Evolutionary conservation across 2,888 invertebrate genomes (phyloP).

Genomic region (Pycnomerus fuliginosus): DNA sequence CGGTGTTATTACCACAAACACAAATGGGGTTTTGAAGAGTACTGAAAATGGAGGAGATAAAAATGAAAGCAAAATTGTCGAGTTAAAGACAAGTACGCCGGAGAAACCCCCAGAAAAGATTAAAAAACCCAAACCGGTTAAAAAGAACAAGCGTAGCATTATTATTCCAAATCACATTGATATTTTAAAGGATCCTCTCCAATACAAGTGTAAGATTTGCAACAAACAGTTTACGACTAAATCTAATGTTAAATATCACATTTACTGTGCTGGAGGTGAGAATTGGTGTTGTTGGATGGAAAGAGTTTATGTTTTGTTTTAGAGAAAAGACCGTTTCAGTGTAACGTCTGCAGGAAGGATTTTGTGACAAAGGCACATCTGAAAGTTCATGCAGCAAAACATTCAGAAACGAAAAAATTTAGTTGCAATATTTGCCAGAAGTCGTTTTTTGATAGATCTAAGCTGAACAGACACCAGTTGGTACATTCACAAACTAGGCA

Average conservation of each 20-base stretch:
- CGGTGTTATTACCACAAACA: slow-evolving; percentile 39
- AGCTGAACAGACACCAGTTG: slow-evolving; percentile 70
- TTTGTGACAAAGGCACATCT: slow-evolving; percentile 72
- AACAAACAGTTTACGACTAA: slow-evolving; percentile 67
- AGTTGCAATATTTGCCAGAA: slow-evolving; percentile 66
- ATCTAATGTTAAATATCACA: slow-evolving; percentile 66
- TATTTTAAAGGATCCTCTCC: slow-evolving; percentile 54
- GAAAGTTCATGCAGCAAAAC: slow-evolving; percentile 70
- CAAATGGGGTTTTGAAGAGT: slow-evolving; percentile 3
- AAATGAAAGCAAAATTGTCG: slow-evolving; percentile 4
- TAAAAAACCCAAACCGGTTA: slow-evolving; percentile 13
- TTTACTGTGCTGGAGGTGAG: slow-evolving; percentile 59
- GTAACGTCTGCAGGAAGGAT: slow-evolving; percentile 58
- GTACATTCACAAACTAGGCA: slow-evolving; percentile 59
- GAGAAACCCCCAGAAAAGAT: not conserved
- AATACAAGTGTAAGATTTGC: slow-evolving; percentile 67
- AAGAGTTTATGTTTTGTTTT: slow-evolving; percentile 47
- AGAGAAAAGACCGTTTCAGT: slow-evolving; percentile 58
- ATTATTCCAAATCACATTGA: slow-evolving; percentile 43
- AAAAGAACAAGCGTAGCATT: slow-evolving; percentile 31
- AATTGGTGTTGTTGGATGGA: slow-evolving; percentile 23
- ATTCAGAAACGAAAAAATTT: slow-evolving; percentile 62
- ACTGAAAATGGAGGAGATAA: slow-evolving; percentile 6
- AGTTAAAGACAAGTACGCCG: not conserved
- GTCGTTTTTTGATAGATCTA: slow-evolving; percentile 67